Conservation (phyloP, 2,888 invertebrate species). For the Doris montereyensis region DNA sequence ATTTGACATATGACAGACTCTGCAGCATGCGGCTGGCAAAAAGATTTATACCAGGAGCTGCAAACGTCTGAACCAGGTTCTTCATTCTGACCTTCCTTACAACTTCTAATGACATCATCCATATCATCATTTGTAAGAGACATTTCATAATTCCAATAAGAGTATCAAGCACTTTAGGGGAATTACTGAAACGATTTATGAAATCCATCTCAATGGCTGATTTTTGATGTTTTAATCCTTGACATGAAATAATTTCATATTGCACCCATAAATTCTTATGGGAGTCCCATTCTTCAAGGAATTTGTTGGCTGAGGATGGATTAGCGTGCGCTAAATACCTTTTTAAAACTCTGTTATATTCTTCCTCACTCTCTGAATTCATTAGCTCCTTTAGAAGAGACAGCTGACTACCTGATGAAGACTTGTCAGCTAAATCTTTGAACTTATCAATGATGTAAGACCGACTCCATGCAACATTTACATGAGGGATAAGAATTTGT, state of each 20-base stretch:
- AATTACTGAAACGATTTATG: no score
- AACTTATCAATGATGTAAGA: constrained; percentile 28
- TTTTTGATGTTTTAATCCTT: constrained; percentile 22
- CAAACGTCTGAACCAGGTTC: not conserved
- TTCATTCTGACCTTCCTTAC: not conserved
- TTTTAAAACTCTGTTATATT: no score
- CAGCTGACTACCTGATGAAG: not conserved
- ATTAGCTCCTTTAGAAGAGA: constrained; percentile 29
- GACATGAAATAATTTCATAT: constrained; percentile 26
- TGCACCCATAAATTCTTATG: constrained; percentile 33
- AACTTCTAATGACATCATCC: not conserved
- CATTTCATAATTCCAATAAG: no score
- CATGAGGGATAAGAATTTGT: constrained; percentile 31
- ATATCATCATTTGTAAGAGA: no score
- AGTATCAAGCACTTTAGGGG: no score
- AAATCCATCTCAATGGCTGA: constrained; percentile 31
- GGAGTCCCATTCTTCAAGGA: constrained; percentile 28
- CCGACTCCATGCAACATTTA: constrained; percentile 29
- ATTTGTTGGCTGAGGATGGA: constrained; percentile 16
- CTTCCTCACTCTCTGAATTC: constrained; percentile 21
- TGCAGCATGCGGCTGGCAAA: constrained; percentile 34
- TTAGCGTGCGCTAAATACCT: no score
- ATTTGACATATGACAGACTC: constrained; percentile 24
- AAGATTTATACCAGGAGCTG: not conserved
- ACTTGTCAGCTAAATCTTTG: constrained; percentile 4